A percentile compares a stretch with the other conserved stretches of the same genome.
Conservation (phyloP, 2,888 invertebrate genomes). For the Apamea crenata region DNA sequence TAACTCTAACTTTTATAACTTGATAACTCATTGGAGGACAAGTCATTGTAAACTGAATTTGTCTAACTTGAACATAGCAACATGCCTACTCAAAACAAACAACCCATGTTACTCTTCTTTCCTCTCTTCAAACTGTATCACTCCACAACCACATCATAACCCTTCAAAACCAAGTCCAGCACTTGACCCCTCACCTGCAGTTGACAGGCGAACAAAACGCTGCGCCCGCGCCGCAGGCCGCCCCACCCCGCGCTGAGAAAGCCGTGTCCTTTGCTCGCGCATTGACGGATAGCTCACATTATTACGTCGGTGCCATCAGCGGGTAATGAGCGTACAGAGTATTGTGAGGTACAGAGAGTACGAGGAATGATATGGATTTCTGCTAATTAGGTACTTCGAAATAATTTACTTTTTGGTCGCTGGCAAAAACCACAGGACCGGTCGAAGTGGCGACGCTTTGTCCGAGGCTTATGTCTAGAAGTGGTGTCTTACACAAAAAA, state of each 20-base stretch:
- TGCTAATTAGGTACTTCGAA: constrained; percentile 11
- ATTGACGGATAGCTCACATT: constrained; percentile 85
- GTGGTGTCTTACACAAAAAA: neutral
- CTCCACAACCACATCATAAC: constrained; percentile 32
- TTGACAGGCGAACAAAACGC: constrained; percentile 76
- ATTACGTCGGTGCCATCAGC: constrained; percentile 81
- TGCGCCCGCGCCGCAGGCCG: constrained; percentile 68
- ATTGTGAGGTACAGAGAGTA: constrained; percentile 43
- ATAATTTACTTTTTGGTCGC: neutral
- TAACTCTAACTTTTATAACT: neutral
- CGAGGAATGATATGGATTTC: constrained; percentile 1
- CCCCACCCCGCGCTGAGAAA: constrained; percentile 79
- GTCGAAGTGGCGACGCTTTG: too few relatives aligned
- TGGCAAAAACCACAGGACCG: too few relatives aligned
- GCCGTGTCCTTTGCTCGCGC: constrained; percentile 83
- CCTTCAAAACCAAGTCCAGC: constrained; percentile 55
- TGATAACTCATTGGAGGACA: neutral
- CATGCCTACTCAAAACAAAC: neutral
- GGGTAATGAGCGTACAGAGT: constrained; percentile 79
- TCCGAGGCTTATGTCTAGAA: neutral
- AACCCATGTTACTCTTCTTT: neutral
- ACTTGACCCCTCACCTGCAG: constrained; percentile 69
- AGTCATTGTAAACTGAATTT: neutral
- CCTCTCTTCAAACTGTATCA: constrained; percentile 41
- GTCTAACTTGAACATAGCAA: neutral